Evolutionary conservation across 2,797 vertebrate genomes (phyloP).

Genomic region (Sarcophilus harrisii): DNA sequence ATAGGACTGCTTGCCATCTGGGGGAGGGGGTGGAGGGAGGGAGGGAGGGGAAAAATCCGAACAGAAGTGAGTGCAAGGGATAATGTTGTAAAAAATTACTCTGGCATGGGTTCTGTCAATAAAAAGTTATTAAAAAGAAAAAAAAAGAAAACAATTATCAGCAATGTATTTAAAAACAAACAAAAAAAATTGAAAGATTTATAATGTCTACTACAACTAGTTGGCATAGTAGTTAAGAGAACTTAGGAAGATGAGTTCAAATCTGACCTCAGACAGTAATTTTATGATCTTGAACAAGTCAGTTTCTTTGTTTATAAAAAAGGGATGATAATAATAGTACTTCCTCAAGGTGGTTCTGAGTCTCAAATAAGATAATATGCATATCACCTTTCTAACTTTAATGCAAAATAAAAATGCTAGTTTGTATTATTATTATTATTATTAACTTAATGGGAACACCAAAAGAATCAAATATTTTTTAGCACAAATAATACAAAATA

Average conservation of each 20-base stretch:
- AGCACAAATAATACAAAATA: neutral
- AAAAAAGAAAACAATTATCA: no score
- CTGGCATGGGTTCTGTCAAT: no score
- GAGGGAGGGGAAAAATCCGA: no score
- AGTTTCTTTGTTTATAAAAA: neutral
- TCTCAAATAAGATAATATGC: neutral
- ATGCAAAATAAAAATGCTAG: neutral
- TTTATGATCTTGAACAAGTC: neutral
- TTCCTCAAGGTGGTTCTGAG: neutral
- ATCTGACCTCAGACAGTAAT: neutral
- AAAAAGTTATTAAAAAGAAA: no score
- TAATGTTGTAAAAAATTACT: no score
- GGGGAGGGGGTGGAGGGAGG: no score
- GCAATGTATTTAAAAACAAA: no score
- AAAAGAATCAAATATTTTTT: neutral
- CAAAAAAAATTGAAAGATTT: neutral
- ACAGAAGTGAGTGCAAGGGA: no score
- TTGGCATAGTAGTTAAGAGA: neutral
- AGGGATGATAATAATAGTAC: neutral
- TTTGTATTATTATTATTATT: neutral
- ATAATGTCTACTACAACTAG: neutral
- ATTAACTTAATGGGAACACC: neutral
- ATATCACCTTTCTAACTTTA: neutral
- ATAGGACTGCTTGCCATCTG: no score
- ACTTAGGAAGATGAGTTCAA: neutral